Percentiles rank a stretch among this genome's conserved stretches.
phyloP scores from a whole-genome alignment of 2,888 invertebrate species.

The Acheta domesticus region DNA sequence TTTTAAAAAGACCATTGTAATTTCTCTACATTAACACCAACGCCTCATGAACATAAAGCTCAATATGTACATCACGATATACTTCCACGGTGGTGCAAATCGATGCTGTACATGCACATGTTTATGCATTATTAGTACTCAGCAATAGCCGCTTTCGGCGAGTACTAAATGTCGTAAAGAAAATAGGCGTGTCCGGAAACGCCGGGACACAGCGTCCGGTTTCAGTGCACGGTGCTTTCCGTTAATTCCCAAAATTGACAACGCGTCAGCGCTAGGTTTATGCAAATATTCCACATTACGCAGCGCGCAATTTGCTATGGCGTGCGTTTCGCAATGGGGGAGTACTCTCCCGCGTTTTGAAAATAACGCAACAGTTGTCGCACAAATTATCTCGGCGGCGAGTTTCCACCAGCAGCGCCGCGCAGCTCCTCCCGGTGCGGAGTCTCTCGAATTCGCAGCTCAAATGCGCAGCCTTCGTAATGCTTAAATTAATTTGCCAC shows the following conservation, averaged over 20 bases:
- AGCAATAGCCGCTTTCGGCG: no score
- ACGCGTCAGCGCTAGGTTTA: background rate
- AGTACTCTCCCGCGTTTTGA: background rate
- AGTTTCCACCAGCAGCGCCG: background rate
- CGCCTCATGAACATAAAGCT: no score
- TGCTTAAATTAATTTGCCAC: background rate
- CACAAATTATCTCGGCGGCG: background rate
- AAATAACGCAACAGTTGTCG: constrained; percentile 10
- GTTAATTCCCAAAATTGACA: constrained; percentile 1
- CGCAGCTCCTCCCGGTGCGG: background rate
- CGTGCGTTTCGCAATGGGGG: background rate
- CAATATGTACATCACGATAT: no score
- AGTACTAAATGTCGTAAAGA: no score
- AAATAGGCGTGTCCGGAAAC: no score
- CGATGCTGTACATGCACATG: no score
- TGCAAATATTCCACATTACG: background rate
- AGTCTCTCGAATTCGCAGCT: background rate
- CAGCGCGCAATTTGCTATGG: background rate
- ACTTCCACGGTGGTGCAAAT: no score
- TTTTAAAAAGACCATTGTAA: no score
- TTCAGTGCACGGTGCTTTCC: background rate
- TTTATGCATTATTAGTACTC: no score
- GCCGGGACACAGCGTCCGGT: no score
- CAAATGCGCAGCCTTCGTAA: background rate
- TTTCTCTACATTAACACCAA: no score